Evolutionary conservation across 2,888 invertebrate genomes (phyloP).

Genomic region (Pedicia rivosa): DNA sequence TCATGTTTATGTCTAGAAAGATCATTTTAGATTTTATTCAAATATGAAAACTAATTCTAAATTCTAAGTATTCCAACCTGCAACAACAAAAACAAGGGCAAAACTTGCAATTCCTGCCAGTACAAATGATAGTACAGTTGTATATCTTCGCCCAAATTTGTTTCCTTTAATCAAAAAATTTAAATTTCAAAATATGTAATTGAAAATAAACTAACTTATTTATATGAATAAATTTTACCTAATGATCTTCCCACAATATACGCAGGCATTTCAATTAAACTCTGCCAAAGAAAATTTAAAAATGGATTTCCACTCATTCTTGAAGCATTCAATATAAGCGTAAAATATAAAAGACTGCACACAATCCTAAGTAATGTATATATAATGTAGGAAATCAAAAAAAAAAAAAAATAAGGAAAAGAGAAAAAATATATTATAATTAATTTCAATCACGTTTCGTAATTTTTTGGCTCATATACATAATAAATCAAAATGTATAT

Average conservation of each 20-base stretch:
- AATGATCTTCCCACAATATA: constrained; percentile 35
- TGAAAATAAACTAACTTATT: no score
- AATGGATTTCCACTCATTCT: constrained; percentile 45
- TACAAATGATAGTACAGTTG: constrained; percentile 31
- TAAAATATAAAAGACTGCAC: constrained; percentile 10
- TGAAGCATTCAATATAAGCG: constrained; percentile 36
- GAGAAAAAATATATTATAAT: no score
- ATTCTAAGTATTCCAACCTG: constrained; percentile 19
- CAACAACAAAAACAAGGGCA: constrained; percentile 28
- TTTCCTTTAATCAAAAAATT: constrained; percentile 24
- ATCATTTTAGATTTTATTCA: neutral
- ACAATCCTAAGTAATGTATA: neutral
- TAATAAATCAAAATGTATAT: no score
- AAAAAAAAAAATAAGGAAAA: no score
- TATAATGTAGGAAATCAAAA: no score
- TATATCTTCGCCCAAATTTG: constrained; percentile 35
- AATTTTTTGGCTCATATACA: no score
- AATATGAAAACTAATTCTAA: neutral
- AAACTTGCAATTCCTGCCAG: constrained; percentile 28
- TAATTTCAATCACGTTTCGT: no score
- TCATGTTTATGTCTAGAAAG: neutral
- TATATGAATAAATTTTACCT: no score
- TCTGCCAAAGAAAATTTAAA: constrained; percentile 45
- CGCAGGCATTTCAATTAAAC: constrained; percentile 45
- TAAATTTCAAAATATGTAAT: neutral